Conservation (phyloP, 2,797 vertebrate species). For the Lepidocolaptes lacrymiger region DNA sequence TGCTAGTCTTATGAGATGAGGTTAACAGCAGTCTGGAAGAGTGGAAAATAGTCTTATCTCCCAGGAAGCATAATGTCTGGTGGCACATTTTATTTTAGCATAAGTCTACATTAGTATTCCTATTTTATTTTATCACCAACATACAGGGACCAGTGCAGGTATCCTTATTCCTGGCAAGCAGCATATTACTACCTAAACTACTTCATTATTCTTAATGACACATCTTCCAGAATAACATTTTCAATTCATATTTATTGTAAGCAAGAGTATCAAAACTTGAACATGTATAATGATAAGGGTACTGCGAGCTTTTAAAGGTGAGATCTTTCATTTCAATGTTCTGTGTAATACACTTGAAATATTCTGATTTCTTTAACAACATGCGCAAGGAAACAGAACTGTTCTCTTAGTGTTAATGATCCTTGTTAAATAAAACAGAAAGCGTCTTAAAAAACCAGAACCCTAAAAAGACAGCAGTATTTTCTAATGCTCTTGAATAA, state of each 20-base stretch:
- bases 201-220: neutral
- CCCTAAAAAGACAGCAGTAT: neutral
- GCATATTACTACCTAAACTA: neutral
- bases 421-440: slow-evolving; percentile 19
- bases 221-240: neutral
- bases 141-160: neutral
- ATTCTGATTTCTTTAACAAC: neutral
- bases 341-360: neutral
- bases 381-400: neutral
- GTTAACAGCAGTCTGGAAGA: neutral
- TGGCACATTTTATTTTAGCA: neutral
- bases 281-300: neutral
- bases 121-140: neutral
- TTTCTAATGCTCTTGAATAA: slow-evolving; percentile 37
- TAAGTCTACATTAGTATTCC: neutral
- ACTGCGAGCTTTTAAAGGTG: neutral
- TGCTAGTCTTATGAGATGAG: neutral
- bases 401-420: neutral
- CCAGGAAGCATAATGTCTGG: neutral
- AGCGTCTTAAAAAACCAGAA: neutral
- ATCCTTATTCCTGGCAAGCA: neutral
- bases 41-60: neutral
- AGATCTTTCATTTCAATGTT: neutral
- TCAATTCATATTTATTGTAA: neutral
- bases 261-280: neutral